Evolutionary conservation across 2,888 invertebrate species (phyloP), one percentile per base, ranked within the genome.

Genomic region (Mycalesis mineus): DNA sequence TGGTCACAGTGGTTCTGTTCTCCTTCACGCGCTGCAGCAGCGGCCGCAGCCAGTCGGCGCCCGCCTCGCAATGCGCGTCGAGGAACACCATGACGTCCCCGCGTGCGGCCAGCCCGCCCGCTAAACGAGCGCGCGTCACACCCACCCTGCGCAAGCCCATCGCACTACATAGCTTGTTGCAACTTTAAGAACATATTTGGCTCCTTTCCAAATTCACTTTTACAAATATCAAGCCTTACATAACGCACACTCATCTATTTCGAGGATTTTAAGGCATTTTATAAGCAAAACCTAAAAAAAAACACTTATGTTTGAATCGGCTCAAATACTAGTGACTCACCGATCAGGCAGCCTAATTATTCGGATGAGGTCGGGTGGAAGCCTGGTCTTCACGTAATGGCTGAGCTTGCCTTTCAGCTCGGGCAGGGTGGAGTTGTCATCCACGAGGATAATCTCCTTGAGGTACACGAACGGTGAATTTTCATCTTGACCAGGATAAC

Each of bases 401-500:
- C 95, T 93, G 53, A 98, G 88, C 69, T 94, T 93, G 57, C 92
- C 94, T 73, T 93, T 93, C 64, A 95, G 87, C 70, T 92, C 95
- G 67, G 77, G 91, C 84, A 95, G 92, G 39, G 96, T 95, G 65
- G 97, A 97, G 79, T 94, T 94, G 84, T 99, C 98, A 77, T 99
- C 98, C n/a, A 98, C 95, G 8, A 99, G 88, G 72, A 99, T 95
- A 58, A 99, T 95, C 88, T 99, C 98, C 76, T 96, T 94, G 11
- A 99, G 88, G 71, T 95, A 91, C 2, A 89, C 78, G 42, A 74
- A 76, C 0, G 74, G 71, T 0, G 88, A 87, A 2, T 66, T 58
- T 83, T 90, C 65, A 85, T 90, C 82, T 57, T 88, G 88, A 7
- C 85, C 88, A 0, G 78, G 81, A 61, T 83, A 88, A 0, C 89